Base-by-base conservation (phyloP, 2,888 invertebrate genomes). In the Trichogramma dendrolimi region DNA sequence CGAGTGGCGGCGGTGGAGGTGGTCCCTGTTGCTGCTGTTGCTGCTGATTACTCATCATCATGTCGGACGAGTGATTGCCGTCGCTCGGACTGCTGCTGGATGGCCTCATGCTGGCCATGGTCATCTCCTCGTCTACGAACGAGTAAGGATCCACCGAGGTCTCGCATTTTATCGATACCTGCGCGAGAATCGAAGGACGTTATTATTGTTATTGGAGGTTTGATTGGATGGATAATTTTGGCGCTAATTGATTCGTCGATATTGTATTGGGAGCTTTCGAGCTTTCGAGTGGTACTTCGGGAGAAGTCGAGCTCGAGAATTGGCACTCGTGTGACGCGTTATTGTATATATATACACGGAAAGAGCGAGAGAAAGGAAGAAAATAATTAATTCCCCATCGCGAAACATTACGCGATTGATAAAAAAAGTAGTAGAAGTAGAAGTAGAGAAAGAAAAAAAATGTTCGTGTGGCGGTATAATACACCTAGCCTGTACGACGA, bases 111-210 rank as follows among this genome's bases (percentile, higher is more conserved):
- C 82, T 81, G 75, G 83, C 82, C 82, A 85, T 83, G 60, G 83
- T 82, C 70, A 83, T 83, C 69, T 91, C 90, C 75, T 92, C 92
- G 77, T 91, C 90, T 67, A 92, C 91, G 80, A 92, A 93, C 74
- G 89, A 90, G 79, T 92, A 93, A 4, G 92, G 91, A 79, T 92
- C 92, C 71, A 89, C 88, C 61, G 80, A 75, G 69, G 85, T 84
- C 75, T 86, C 86, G 66, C 86, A 81, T 73, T 86, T 86, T 70
- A 85, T 82, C 68, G 76, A 71, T 62, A 80, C 75, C 77, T 79
- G 65, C 69, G 80, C 82, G 41, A 54, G 63, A 60, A 61, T 38
- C 43, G 0, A 41, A 51, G 10, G 38, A 40, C 8, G 14, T 42
- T 56, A 49, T 46, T 59, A 52, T n/a, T n/a, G n/a, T 62, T 60